Percentiles rank a stretch among this genome's conserved stretches.
Conservation (phyloP, 2,888 invertebrate genomes). For the Eupeodes luniger region DNA sequence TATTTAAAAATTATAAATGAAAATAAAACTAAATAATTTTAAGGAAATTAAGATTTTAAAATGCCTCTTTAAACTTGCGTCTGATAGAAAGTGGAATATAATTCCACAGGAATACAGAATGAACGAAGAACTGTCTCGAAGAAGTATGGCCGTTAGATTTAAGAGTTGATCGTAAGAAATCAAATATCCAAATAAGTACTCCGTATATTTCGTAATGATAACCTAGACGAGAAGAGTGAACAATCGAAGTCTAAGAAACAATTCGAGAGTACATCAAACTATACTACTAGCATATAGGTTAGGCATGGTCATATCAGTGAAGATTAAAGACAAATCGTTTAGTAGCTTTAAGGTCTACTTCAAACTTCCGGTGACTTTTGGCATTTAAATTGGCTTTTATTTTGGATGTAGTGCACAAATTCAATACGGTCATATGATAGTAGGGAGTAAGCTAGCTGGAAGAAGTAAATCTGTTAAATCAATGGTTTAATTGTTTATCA, state of each 20-base stretch:
- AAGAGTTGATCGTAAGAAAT: neutral
- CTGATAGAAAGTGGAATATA: neutral
- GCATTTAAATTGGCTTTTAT: neutral
- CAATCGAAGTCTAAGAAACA: neutral
- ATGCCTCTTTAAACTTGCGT: neutral
- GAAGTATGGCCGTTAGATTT: neutral
- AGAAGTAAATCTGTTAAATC: no score
- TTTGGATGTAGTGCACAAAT: no score
- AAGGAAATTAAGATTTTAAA: neutral
- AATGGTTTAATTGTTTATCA: no score
- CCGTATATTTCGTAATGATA: neutral
- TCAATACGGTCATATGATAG: no score
- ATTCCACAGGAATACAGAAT: conserved; percentile 4
- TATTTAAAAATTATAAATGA: no score
- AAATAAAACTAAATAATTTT: no score
- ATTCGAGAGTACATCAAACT: neutral
- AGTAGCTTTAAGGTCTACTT: neutral
- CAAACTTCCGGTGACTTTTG: neutral
- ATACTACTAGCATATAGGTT: neutral
- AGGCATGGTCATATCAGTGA: neutral
- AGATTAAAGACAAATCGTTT: neutral
- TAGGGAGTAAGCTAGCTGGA: no score
- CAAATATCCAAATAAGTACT: neutral
- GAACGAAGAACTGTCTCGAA: neutral
- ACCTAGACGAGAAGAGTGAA: neutral